Evolutionary conservation across 1,140 invertebrate genomes (phyloP).

Genomic region (Rhagoletis pomonella): DNA sequence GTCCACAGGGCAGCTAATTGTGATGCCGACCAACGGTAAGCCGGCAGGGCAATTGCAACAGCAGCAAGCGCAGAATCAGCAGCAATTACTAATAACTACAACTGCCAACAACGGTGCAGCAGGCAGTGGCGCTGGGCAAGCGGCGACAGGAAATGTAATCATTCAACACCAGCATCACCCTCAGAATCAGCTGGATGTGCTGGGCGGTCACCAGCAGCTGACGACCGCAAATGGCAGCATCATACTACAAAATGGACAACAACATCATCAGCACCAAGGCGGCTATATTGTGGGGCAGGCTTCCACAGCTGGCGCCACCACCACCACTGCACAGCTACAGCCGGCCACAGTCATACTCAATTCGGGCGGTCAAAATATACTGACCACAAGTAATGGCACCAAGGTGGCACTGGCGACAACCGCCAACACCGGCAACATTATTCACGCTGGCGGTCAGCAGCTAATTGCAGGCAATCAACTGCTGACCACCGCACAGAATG

Average conservation of each 20-base stretch:
- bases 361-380: constrained; percentile 59
- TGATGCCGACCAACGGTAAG: constrained; percentile 74
- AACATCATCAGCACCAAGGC: constrained; percentile 63
- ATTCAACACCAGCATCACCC: constrained; percentile 54
- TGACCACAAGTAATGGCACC: constrained; percentile 55
- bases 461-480: constrained; percentile 68
- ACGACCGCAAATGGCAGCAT: constrained; percentile 54
- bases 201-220: constrained; percentile 48
- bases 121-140: constrained; percentile 33
- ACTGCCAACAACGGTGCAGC: constrained; percentile 38
- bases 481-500: constrained; percentile 74
- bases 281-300: constrained; percentile 67
- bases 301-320: constrained; percentile 55
- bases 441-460: constrained; percentile 67
- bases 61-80: constrained; percentile 44
- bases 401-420: constrained; percentile 62
- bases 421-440: constrained; percentile 54
- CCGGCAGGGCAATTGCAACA: constrained; percentile 58
- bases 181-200: constrained; percentile 54
- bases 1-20: constrained; percentile 73
- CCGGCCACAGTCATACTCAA: constrained; percentile 66
- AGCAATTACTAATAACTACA: constrained; percentile 59
- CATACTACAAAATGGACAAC: constrained; percentile 57
- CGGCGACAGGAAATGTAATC: constrained; percentile 58
- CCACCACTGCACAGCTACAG: constrained; percentile 45